phyloP scores from a whole-genome alignment of 1,140 invertebrate genomes.

The Diorhabda elongata region DNA sequence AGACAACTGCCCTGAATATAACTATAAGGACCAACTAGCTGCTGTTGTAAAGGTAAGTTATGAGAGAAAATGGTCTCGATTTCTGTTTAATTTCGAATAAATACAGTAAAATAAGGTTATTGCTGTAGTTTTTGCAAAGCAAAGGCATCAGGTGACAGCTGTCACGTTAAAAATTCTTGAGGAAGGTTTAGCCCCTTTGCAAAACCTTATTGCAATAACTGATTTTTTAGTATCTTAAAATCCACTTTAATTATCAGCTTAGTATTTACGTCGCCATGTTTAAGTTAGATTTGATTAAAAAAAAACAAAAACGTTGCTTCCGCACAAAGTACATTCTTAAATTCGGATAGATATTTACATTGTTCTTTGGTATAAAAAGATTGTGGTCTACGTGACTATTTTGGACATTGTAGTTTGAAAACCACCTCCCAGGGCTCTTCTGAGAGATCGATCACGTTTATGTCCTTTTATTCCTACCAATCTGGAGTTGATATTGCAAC shows the following conservation, averaged over 20 bases:
- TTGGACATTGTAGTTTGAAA: slow-evolving; percentile 7
- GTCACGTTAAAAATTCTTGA: slow-evolving; percentile 13
- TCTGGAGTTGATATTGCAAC: slow-evolving; percentile 13
- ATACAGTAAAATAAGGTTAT: not conserved
- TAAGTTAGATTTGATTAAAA: slow-evolving; percentile 39
- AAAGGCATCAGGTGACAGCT: slow-evolving; percentile 9
- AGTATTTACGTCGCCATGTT: slow-evolving; percentile 42
- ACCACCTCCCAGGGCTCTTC: slow-evolving; percentile 31
- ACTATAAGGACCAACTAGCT: slow-evolving; percentile 60
- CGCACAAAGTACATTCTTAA: not conserved
- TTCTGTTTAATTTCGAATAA: slow-evolving; percentile 22
- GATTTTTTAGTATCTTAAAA: slow-evolving; percentile 18
- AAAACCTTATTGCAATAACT: slow-evolving; percentile 5
- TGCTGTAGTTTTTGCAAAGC: not conserved
- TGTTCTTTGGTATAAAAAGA: slow-evolving; percentile 7
- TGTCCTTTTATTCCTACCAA: slow-evolving; percentile 23
- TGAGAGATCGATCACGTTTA: slow-evolving; percentile 34
- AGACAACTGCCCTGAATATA: slow-evolving; percentile 61
- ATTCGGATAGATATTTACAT: not conserved
- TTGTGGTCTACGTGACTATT: not conserved
- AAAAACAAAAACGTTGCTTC: slow-evolving; percentile 15
- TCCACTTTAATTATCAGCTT: slow-evolving; percentile 33
- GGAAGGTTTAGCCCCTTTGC: slow-evolving; percentile 9
- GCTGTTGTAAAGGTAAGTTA: slow-evolving; percentile 57
- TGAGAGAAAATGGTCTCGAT: slow-evolving; percentile 46